These are phyloP conservation scores for Gracilinanus agilis DNA, from an alignment of 2,113 vertebrate species.

Conservation along the genomic window DNA sequence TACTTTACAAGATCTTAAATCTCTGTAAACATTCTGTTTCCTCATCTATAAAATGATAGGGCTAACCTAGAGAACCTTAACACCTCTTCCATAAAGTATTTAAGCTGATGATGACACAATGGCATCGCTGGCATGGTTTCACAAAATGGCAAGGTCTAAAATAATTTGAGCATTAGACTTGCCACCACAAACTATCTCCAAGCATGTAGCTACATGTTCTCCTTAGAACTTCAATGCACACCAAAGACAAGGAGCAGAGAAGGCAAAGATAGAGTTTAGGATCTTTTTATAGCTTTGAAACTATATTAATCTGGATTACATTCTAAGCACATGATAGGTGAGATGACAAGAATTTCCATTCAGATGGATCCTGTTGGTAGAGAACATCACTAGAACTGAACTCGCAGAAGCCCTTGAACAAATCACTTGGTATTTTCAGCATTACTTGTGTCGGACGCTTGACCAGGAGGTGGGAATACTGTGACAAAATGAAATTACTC, in stretches of 20 bases:
- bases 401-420: neutral
- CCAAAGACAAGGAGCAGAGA: neutral
- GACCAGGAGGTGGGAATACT: neutral
- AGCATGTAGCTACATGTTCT: neutral
- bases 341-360: neutral
- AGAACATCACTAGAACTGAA: neutral
- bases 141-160: neutral
- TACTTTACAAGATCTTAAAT: neutral
- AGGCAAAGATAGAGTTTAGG: neutral
- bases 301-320: neutral
- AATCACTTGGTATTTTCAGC: neutral
- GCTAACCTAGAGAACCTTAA: neutral
- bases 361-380: neutral
- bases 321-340: neutral
- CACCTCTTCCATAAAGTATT: neutral
- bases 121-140: neutral
- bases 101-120: neutral
- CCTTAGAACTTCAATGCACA: neutral
- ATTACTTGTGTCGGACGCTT: neutral
- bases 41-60: neutral
- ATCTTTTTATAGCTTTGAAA: neutral
- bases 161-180: neutral
- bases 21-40: neutral
- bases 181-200: too few species aligned
- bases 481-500: neutral